Base-by-base conservation (phyloP, 2,797 vertebrate genomes). In the Acanthurus lineatus region DNA sequence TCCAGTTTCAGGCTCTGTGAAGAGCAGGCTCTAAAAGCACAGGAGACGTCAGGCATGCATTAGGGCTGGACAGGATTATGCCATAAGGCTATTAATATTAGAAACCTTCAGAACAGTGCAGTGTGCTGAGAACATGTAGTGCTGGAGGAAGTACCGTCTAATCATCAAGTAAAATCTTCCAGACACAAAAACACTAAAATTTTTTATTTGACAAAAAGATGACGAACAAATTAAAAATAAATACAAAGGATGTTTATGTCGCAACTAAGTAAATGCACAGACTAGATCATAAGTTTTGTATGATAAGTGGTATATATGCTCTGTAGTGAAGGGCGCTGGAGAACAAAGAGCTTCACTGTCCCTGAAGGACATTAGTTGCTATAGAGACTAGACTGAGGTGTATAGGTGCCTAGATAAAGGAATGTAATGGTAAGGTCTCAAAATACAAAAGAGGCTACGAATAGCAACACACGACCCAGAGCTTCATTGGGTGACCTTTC, bases 1-100 rank as follows among this genome's bases (percentile, higher is more conserved):
- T 82, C 17, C 60, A 57, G 63, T 17, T 12, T 2, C 9, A 8
- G 20, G 15, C 56, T 79, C 63, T 40, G 22, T n/a, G 62, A 38
- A 77, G 70, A 81, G 44, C 40, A 35, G 51, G 22, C 73, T 79
- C 20, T 80, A 40, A 84, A 82, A 86, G 81, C 77, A 67, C 67
- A 66, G 42, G 49, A 71, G 52, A 86, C 83, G 73, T 69, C 63
- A 83, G 67, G 74, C 54, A 35, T 76, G 77, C 85, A 82, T 86
- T 78, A 77, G 69, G 49, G 59, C 17, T 1, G 47, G 59, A 77
- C 67, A 59, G 38, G 53, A 71, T 79, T 76, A 67, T 83, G 80
- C 71, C 79, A 79, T 15, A 56, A 0, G 5, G 17, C 42, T 70
- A 76, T 85, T 82, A 77, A 84, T 81, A 79, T 82, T 75, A 58